Evolutionary conservation across 1,140 invertebrate genomes (phyloP), one percentile per base, ranked within the genome.

Genomic region (Hyphantria cunea): DNA sequence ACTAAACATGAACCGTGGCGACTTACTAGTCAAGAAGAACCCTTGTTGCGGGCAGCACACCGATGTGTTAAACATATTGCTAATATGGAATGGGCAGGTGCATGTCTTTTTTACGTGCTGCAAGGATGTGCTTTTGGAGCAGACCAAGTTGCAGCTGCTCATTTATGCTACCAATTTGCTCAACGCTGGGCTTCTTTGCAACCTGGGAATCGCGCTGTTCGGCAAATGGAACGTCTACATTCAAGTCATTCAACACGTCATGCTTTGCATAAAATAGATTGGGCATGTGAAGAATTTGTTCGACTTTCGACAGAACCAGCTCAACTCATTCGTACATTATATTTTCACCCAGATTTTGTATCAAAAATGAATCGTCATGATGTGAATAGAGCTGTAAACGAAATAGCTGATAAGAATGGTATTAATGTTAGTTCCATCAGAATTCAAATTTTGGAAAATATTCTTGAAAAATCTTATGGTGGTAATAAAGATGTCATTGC

Each of bases 111-210:
- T 65, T 91, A 91, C 60, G 88, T 91, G 13, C 77, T 90, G 6
- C 88, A 91, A 82, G 91, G 91, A 6, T 89, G 86, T 68, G 72
- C 84, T 11, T 78, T 82, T 51, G 93, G 93, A 4, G 92, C 92
- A 9, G 93, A 93, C 77, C 92, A 93, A 80, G 92, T 93, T 6
- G 92, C 92, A 47, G 92, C 92, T 10, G 90, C 91, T 15, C 91
- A 92, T 53, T 86, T 93, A 59, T 93, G 92, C 65, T 93, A 92
- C 72, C 92, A 93, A 68, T 93, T 92, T 79, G 89, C 92, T 17
- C 92, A 90, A 58, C 67, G 84, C n/a, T 88, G 90, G 77, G 82
- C 90, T 12, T 78, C 92, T 60, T 65, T 90, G 34, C 86, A 92
- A 82, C 81, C 91, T 15, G 82, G 86, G 31, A 88, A 87, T 87